A percentile compares a stretch with the other conserved stretches of the same genome.
phyloP scores from a whole-genome alignment of 2,113 vertebrate genomes.

The Passer montanus region DNA sequence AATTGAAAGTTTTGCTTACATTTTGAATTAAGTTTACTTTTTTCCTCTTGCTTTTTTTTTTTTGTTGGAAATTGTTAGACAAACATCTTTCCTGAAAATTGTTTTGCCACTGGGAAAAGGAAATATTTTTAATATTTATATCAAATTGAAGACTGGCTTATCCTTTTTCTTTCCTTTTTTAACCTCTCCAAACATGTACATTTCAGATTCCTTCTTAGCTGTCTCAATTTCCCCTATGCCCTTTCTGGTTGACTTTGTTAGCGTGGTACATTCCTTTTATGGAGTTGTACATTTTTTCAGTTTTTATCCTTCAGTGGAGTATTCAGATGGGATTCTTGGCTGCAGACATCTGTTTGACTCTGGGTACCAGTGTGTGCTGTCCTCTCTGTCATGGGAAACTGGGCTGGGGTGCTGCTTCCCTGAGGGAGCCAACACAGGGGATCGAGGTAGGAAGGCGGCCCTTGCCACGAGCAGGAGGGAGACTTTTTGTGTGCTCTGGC shows the following conservation, averaged over 20 bases:
- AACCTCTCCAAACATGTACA: slow-evolving; percentile 44
- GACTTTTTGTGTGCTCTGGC: background rate
- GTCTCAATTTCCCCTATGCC: slow-evolving; percentile 34
- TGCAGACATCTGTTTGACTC: background rate
- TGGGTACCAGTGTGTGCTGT: background rate
- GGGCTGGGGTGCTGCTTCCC: background rate
- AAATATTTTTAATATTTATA: slow-evolving; percentile 40
- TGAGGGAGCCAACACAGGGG: background rate
- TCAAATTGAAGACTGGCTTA: slow-evolving; percentile 7
- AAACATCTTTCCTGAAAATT: background rate
- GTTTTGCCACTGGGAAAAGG: background rate
- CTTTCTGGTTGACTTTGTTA: slow-evolving; percentile 39
- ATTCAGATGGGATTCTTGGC: slow-evolving; percentile 35
- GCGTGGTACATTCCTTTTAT: slow-evolving; percentile 16
- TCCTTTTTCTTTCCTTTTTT: slow-evolving; percentile 48
- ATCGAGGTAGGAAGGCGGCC: background rate
- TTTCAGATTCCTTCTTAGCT: slow-evolving; percentile 38
- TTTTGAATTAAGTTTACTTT: background rate
- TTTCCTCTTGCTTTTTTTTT: background rate
- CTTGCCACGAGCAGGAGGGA: background rate
- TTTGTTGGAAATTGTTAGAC: background rate
- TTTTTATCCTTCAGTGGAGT: slow-evolving; percentile 28
- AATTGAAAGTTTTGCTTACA: background rate
- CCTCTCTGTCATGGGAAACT: background rate
- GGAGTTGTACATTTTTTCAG: slow-evolving; percentile 1